A percentile compares a stretch with the other conserved stretches of the same genome.
These are phyloP conservation scores for Norana najaformis DNA, from an alignment of 2,888 invertebrate genomes.

Conservation along the genomic window DNA sequence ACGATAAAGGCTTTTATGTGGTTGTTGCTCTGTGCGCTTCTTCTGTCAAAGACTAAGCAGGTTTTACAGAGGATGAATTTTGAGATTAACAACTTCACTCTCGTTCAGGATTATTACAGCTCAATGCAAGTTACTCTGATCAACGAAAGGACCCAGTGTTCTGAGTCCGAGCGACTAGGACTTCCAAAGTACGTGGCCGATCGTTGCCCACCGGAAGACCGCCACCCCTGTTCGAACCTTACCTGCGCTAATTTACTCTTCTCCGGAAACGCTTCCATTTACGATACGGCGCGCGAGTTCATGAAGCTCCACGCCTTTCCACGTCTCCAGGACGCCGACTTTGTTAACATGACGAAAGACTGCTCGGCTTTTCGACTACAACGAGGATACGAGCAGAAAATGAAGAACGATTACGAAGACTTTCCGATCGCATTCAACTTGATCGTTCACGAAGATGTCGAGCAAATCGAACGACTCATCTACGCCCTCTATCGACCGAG, in stretches of 20 bases:
- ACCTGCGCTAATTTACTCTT: slow-evolving; percentile 15
- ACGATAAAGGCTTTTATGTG: neutral
- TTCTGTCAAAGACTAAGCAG: neutral
- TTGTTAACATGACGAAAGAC: neutral
- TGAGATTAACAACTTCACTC: neutral
- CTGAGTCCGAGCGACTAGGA: neutral
- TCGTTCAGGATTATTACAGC: neutral
- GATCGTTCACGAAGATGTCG: slow-evolving; percentile 9
- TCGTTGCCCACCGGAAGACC: neutral
- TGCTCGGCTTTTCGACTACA: neutral
- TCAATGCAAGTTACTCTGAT: neutral
- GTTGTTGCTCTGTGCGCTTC: neutral
- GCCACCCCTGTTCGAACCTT: slow-evolving; percentile 15
- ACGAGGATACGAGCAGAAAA: slow-evolving; percentile 19
- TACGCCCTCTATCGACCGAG: slow-evolving; percentile 52
- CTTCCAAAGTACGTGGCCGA: neutral
- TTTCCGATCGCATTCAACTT: slow-evolving; percentile 24
- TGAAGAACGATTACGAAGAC: slow-evolving; percentile 13
- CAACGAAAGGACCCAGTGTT: neutral
- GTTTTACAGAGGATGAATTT: neutral
- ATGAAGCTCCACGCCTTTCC: neutral
- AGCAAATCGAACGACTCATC: slow-evolving; percentile 24
- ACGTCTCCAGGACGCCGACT: neutral
- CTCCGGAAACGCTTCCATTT: neutral
- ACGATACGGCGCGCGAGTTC: neutral